These are phyloP conservation scores for Formica exsecta DNA, from an alignment of 1,140 invertebrate species.

Conservation along the genomic window DNA sequence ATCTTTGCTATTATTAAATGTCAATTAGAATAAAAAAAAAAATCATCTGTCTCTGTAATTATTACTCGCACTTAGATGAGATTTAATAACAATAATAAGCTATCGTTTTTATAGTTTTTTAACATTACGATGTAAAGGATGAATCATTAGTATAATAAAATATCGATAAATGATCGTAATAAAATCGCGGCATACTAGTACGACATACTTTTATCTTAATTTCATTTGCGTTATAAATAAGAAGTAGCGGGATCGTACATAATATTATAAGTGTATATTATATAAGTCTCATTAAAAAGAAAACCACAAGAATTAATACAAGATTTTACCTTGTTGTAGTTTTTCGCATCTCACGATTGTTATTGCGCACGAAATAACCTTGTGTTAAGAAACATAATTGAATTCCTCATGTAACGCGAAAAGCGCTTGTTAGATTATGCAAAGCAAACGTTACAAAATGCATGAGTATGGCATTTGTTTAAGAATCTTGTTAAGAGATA, in stretches of 20 bases:
- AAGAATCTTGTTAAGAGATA: not conserved
- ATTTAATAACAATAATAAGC: not conserved
- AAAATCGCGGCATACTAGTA: not conserved
- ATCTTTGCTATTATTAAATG: too few species aligned
- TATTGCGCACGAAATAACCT: constrained; percentile 15
- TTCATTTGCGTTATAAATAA: not conserved
- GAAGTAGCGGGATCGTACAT: not conserved
- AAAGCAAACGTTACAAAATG: not conserved
- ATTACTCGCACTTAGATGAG: not conserved
- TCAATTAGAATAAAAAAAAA: too few species aligned
- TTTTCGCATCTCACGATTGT: constrained; percentile 16
- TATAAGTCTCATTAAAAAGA: constrained; percentile 6
- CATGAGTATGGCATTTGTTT: constrained; percentile 3
- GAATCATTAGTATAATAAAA: constrained; percentile 31
- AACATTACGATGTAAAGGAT: not conserved
- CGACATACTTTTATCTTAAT: constrained; percentile 27
- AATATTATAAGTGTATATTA: not conserved
- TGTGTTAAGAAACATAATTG: constrained; percentile 27
- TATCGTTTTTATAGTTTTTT: not conserved
- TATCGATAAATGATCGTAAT: constrained; percentile 3
- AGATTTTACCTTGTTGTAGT: constrained; percentile 15
- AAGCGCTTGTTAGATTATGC: constrained; percentile 17
- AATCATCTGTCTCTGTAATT: too few species aligned
- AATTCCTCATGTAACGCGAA: constrained; percentile 31
- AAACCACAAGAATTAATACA: not conserved